Base-by-base conservation (phyloP, 2,113 vertebrate species). In the Ctenomys sociabilis region DNA sequence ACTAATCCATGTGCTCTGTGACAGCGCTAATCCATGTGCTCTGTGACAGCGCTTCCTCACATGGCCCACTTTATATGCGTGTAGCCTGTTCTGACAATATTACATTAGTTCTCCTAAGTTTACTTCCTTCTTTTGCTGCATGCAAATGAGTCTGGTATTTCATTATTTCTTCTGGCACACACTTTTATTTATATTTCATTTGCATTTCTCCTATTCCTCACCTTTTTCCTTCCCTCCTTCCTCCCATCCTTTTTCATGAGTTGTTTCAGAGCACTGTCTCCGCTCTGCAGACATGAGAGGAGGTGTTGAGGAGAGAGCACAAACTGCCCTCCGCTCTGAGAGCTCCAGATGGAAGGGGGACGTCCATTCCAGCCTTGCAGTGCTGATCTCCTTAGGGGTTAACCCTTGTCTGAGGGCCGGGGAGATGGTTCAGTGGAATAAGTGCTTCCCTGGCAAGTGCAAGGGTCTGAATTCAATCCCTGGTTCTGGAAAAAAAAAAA, bases 201-300 rank as follows among this genome's bases (percentile, higher is more conserved):
- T 77, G 11, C 12, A n/a, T 40, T 1, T 52, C n/a, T 17, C 1
- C 16, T 11, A 24, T 9, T 8, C 19, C 11, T 24, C 8, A 3
- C 35, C 9, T 22, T 22, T 14, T 5, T 13, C 6, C 6, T 5
- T 45, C 2, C 17, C 0, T 49, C 0, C 5, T 16, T 66, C 45
- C 13, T 26, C 5, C 40, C 16, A 2, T 30, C 22, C 11, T 7
- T 57, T 37, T 40, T 54, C 30, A 54, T 45, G 9, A 7, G 37
- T 24, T 22, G 26, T 37, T 66, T 80, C 21, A 1, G 30, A 32
- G 2, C 26, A 61, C 30, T 21, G 26, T 5, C 54, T n/a, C 14
- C 17, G 21, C 40, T 43, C 24, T 43, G 72, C 0, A 13, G 6
- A 26, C 72, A 0, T 35, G 16, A 57, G 13, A 13, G 72, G 35